Conservation (phyloP, 2,888 invertebrate species). For the Xestia rhomboidea region DNA sequence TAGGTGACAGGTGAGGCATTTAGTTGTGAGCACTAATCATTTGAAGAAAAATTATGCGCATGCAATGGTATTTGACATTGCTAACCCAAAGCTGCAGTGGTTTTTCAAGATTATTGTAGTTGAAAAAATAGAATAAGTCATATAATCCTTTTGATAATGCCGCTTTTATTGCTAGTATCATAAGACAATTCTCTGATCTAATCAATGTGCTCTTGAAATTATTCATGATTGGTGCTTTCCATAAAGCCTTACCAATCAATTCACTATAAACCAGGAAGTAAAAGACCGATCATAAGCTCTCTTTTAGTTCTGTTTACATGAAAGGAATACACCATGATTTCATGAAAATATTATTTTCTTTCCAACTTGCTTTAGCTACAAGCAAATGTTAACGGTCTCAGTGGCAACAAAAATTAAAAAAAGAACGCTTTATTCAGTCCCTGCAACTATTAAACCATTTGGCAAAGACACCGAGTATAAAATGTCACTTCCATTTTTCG, state of each 20-base stretch:
- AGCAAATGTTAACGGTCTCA: background rate
- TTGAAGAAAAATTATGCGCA: background rate
- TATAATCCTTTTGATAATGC: background rate
- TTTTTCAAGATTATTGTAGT: background rate
- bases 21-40: background rate
- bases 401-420: background rate
- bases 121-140: background rate
- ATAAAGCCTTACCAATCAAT: background rate
- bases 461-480: background rate
- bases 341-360: background rate
- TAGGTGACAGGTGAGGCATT: background rate
- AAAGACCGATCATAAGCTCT: background rate
- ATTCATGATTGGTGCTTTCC: background rate
- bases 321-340: background rate
- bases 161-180: background rate
- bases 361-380: background rate
- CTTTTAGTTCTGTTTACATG: background rate
- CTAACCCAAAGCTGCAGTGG: background rate
- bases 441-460: background rate
- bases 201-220: background rate
- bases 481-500: constrained; percentile 38
- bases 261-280: background rate
- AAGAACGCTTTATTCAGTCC: background rate
- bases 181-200: background rate
- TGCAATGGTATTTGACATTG: background rate